These are phyloP conservation scores for Gymnocypris eckloni DNA, from an alignment of 2,797 vertebrate species.

Conservation along the genomic window DNA sequence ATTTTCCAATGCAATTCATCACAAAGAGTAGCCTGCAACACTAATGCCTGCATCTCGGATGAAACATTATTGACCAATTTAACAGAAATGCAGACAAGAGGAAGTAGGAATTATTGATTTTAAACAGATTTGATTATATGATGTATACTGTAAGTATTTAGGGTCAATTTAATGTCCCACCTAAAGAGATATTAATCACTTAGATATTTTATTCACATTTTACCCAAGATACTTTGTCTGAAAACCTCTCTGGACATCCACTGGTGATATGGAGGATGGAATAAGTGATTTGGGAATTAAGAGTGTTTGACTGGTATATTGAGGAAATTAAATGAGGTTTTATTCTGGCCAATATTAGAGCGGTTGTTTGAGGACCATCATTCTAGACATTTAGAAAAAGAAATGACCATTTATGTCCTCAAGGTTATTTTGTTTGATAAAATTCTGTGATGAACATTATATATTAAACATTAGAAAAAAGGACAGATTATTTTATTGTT, in stretches of 20 bases:
- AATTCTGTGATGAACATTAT: background rate
- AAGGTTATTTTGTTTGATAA: background rate
- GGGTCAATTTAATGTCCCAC: conserved; percentile 1
- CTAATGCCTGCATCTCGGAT: background rate
- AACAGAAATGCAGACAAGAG: background rate
- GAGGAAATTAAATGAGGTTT: background rate
- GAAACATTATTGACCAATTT: conserved; percentile 20
- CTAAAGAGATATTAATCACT: conserved; percentile 7
- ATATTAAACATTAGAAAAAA: background rate
- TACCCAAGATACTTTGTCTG: background rate
- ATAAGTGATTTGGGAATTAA: background rate
- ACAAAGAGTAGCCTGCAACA: background rate
- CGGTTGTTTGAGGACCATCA: background rate
- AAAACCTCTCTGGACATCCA: background rate
- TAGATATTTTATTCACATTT: background rate
- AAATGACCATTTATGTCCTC: background rate
- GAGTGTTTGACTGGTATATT: background rate
- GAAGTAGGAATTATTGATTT: conserved; percentile 14
- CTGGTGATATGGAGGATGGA: background rate
- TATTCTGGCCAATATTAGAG: background rate
- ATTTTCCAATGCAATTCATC: background rate
- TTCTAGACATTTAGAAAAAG: background rate
- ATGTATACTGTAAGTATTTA: conserved; percentile 8
- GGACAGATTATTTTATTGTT: background rate
- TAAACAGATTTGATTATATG: conserved; percentile 4